phyloP scores from a whole-genome alignment of 2,888 invertebrate species.

The Eudasyphora cyanicolor region DNA sequence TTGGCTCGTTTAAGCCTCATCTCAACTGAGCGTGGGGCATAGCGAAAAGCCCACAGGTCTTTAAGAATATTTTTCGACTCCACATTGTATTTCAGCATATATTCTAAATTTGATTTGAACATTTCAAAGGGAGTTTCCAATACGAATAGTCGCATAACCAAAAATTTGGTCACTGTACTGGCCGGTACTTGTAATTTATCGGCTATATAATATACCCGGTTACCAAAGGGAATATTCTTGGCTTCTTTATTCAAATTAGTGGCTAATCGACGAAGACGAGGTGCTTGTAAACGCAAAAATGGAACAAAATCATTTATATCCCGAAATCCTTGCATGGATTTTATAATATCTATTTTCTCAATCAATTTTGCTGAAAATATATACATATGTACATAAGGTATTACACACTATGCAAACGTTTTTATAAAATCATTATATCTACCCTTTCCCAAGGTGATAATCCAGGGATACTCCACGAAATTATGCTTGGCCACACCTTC shows the following conservation, averaged over 20 bases:
- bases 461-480: slow-evolving; percentile 77
- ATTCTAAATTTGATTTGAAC: slow-evolving; percentile 81
- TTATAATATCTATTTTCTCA: slow-evolving; percentile 79
- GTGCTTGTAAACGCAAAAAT: slow-evolving; percentile 80
- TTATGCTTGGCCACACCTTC: slow-evolving; percentile 73
- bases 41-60: slow-evolving; percentile 85
- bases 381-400: background rate
- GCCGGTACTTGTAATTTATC: slow-evolving; percentile 81
- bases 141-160: slow-evolving; percentile 82
- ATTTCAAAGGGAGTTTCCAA: slow-evolving; percentile 82
- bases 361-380: slow-evolving; percentile 71
- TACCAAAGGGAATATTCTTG: slow-evolving; percentile 79
- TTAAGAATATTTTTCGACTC: slow-evolving; percentile 82
- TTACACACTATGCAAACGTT: background rate
- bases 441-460: slow-evolving; percentile 74
- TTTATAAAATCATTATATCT: slow-evolving; percentile 40
- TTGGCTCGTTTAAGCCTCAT: slow-evolving; percentile 81
- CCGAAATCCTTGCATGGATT: slow-evolving; percentile 75
- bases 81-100: slow-evolving; percentile 82
- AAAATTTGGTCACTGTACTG: slow-evolving; percentile 79
- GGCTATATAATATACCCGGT: slow-evolving; percentile 83
- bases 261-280: slow-evolving; percentile 72
- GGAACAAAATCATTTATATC: slow-evolving; percentile 82
- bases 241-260: slow-evolving; percentile 77
- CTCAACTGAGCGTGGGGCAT: slow-evolving; percentile 82